Percentiles rank a stretch among this genome's conserved stretches.
Conservation (phyloP, 2,888 invertebrate genomes). For the Callosobruchus maculatus region DNA sequence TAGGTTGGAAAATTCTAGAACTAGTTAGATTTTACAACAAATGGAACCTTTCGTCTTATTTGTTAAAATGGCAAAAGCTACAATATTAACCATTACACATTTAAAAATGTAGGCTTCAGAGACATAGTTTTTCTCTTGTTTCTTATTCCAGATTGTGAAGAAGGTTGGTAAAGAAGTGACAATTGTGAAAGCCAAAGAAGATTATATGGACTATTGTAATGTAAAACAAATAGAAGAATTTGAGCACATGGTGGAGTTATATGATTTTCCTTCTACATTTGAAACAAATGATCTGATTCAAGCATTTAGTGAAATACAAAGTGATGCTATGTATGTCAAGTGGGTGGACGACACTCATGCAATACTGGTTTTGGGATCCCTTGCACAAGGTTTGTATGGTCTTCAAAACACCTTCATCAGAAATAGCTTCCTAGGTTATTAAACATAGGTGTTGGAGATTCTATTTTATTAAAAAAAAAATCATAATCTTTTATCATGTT, state of each 20-base stretch:
- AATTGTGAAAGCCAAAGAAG: constrained; percentile 37
- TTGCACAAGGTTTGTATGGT: constrained; percentile 39
- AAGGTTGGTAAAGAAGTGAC: constrained; percentile 38
- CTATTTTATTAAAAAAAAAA: too few relatives aligned
- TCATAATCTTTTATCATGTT: too few relatives aligned
- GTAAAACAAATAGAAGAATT: constrained; percentile 38
- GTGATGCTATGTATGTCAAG: constrained; percentile 45
- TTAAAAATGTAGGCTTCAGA: too few relatives aligned
- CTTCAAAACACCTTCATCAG: not conserved
- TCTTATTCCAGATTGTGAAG: constrained; percentile 35
- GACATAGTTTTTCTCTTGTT: not conserved
- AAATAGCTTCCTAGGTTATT: too few relatives aligned
- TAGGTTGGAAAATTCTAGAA: constrained; percentile 17
- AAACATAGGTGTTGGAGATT: too few relatives aligned
- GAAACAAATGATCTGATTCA: constrained; percentile 46
- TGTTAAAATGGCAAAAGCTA: too few relatives aligned
- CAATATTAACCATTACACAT: too few relatives aligned
- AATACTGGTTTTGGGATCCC: constrained; percentile 43
- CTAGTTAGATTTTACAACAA: too few relatives aligned
- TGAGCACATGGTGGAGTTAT: constrained; percentile 46
- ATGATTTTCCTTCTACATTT: constrained; percentile 45
- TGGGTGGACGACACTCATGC: constrained; percentile 49
- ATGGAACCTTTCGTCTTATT: too few relatives aligned
- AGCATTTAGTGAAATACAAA: constrained; percentile 41
- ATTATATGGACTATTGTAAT: constrained; percentile 35